These are phyloP conservation scores for Anguilla marmorata DNA, from an alignment of 2,797 vertebrate genomes.

Conservation along the genomic window DNA sequence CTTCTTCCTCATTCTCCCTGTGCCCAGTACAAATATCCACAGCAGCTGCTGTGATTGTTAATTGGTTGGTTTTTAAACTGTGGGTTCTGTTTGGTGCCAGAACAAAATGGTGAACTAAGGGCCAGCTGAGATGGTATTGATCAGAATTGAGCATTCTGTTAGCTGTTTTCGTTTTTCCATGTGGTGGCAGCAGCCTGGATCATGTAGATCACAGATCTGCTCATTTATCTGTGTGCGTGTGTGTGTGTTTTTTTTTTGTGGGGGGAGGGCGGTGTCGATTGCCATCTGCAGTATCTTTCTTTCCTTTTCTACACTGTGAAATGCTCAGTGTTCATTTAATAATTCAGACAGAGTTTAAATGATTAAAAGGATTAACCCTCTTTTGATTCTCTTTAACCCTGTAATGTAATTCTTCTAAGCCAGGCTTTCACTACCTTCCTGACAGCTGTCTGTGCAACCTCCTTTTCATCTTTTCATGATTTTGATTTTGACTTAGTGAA, in stretches of 20 bases:
- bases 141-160: too few relatives aligned
- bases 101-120: too few relatives aligned
- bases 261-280: too few relatives aligned
- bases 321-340: not conserved
- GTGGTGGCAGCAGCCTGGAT: not conserved
- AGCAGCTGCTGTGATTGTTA: not conserved
- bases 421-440: not conserved
- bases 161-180: too few relatives aligned
- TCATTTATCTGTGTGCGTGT: not conserved
- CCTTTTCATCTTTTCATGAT: not conserved
- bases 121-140: too few relatives aligned
- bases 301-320: not conserved
- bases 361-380: too few relatives aligned
- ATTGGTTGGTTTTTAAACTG: not conserved
- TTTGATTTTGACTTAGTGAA: not conserved
- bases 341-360: not conserved
- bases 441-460: not conserved
- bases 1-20: not conserved
- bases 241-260: too few relatives aligned
- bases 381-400: too few relatives aligned
- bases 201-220: not conserved
- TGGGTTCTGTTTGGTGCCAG: too few relatives aligned
- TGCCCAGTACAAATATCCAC: not conserved
- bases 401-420: too few relatives aligned
- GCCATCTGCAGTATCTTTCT: not conserved